Evolutionary conservation across 2,888 invertebrate species (phyloP).

Genomic region (Andrena minutula): DNA sequence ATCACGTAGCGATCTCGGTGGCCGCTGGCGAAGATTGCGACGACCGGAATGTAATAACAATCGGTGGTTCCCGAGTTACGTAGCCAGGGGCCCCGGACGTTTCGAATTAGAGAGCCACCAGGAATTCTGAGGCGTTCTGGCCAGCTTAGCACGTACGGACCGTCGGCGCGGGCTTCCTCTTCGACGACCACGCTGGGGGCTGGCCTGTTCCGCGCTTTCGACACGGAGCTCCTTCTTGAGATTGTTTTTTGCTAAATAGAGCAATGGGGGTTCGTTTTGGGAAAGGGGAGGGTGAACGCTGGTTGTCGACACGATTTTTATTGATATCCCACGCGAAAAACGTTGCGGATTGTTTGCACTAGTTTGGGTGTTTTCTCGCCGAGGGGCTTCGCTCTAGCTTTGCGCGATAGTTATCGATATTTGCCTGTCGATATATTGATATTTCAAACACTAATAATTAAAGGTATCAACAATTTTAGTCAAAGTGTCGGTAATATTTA

Average conservation of each 20-base stretch:
- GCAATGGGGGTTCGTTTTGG: neutral
- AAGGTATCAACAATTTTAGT: too few relatives aligned
- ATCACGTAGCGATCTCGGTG: constrained; percentile 42
- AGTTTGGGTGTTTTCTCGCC: too few relatives aligned
- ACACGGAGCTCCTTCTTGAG: neutral
- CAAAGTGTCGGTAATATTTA: too few relatives aligned
- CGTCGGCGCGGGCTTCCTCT: neutral
- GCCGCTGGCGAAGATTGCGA: constrained; percentile 39
- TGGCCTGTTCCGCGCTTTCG: too few relatives aligned
- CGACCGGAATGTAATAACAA: constrained; percentile 60
- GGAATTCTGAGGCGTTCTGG: constrained; percentile 28
- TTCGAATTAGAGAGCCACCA: constrained; percentile 41
- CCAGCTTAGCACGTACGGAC: neutral
- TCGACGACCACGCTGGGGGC: neutral
- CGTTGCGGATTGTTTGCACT: too few relatives aligned
- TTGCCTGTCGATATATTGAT: too few relatives aligned
- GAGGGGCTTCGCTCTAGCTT: too few relatives aligned
- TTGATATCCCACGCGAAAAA: too few relatives aligned
- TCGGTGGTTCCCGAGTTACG: constrained; percentile 36
- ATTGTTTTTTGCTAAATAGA: neutral
- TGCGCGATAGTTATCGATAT: too few relatives aligned
- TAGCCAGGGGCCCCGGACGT: constrained; percentile 26
- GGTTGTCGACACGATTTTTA: too few relatives aligned
- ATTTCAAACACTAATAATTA: too few relatives aligned
- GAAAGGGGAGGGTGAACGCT: too few relatives aligned